Conservation (phyloP, 2,888 invertebrate species). For the Ditula angustiorana region DNA sequence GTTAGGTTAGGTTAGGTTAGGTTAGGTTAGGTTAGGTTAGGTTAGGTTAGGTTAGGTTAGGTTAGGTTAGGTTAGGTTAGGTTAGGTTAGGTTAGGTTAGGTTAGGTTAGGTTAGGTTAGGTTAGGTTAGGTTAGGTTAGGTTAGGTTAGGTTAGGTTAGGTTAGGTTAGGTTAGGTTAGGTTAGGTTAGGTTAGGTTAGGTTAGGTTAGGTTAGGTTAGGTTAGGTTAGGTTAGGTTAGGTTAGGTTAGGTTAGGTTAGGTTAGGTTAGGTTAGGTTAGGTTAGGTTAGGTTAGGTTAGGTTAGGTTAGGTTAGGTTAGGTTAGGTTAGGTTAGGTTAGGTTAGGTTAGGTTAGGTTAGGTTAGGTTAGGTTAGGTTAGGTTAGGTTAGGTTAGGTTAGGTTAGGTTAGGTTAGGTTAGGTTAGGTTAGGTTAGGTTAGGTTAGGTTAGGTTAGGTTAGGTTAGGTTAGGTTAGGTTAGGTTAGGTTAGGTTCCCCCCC, state of each 20-base stretch:
- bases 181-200: slow-evolving; percentile 2
- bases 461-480: slow-evolving; percentile 34
- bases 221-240: slow-evolving; percentile 1
- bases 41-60: slow-evolving; percentile 2
- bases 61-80: slow-evolving; percentile 2
- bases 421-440: slow-evolving; percentile 20
- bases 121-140: slow-evolving; percentile 2
- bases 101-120: slow-evolving; percentile 2
- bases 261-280: slow-evolving; percentile 16
- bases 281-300: slow-evolving; percentile 15
- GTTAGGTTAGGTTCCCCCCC: slow-evolving; percentile 39
- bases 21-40: slow-evolving; percentile 1
- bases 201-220: slow-evolving; percentile 2
- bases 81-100: slow-evolving; percentile 2
- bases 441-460: slow-evolving; percentile 23
- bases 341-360: slow-evolving; percentile 15
- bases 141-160: slow-evolving; percentile 2
- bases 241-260: slow-evolving; percentile 6
- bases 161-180: slow-evolving; percentile 1
- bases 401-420: slow-evolving; percentile 8
- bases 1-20: slow-evolving; percentile 2
- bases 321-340: slow-evolving; percentile 15
- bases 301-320: slow-evolving; percentile 15
- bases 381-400: slow-evolving; percentile 15
- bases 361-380: slow-evolving; percentile 15